Evolutionary conservation across 2,797 vertebrate genomes (phyloP).

Genomic region (Amazonetta brasiliensis): DNA sequence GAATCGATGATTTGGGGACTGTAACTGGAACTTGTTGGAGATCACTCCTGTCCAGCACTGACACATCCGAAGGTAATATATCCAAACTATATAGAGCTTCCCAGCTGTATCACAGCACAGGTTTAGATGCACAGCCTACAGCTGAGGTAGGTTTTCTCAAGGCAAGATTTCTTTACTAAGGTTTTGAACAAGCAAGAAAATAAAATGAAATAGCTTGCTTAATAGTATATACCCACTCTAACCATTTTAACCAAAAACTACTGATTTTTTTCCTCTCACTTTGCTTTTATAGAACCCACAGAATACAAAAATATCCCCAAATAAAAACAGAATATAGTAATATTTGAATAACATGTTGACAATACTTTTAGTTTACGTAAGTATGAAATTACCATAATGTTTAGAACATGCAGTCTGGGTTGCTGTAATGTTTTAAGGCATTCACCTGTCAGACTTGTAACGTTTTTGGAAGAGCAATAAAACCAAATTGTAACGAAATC

Average conservation of each 20-base stretch:
- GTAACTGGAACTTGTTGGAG: not conserved
- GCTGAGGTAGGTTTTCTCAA: not conserved
- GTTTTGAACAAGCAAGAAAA: not conserved
- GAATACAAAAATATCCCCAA: not conserved
- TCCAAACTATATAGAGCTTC: not conserved
- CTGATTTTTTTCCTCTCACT: not conserved
- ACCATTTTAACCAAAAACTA: not conserved
- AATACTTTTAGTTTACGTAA: not conserved
- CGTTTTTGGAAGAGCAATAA: not conserved
- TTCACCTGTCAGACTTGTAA: not conserved
- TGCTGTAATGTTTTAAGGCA: not conserved
- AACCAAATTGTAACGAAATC: not conserved
- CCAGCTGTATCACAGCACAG: not conserved
- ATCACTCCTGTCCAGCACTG: not conserved
- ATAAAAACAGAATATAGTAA: not conserved
- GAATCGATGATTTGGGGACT: not conserved
- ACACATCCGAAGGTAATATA: fast-evolving
- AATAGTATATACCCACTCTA: not conserved
- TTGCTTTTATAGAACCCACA: not conserved
- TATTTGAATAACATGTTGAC: not conserved
- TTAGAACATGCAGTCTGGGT: not conserved
- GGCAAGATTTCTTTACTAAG: not conserved
- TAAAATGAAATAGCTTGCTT: not conserved
- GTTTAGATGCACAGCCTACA: no score
- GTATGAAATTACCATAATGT: not conserved